Evolutionary conservation across 92 coral and sea anemone genomes (phyloP).

Genomic region (Bergia puertoricense): DNA sequence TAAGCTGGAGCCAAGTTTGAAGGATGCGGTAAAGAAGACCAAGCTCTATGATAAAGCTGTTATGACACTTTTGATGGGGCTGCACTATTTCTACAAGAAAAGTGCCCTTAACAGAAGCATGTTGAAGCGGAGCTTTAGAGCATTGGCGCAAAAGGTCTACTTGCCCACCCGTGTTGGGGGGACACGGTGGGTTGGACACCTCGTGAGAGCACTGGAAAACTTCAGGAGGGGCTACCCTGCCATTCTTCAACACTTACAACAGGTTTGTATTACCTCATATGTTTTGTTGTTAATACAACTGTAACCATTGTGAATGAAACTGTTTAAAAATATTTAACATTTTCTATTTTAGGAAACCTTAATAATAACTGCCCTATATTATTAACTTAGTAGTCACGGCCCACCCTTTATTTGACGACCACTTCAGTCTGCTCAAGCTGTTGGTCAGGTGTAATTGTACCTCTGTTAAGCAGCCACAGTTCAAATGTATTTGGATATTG

Average conservation of each 20-base stretch:
- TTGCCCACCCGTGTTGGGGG: constrained; percentile 58
- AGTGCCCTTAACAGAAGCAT: constrained; percentile 59
- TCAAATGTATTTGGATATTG: background rate
- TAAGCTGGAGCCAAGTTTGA: constrained; percentile 52
- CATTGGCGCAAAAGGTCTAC: constrained; percentile 41
- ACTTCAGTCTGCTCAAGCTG: background rate
- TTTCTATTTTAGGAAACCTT: too few relatives aligned
- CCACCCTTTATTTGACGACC: background rate
- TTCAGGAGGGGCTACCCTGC: constrained; percentile 51
- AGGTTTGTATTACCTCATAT: constrained; percentile 8
- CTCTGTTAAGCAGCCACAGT: background rate
- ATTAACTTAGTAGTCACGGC: too few relatives aligned
- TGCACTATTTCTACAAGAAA: constrained; percentile 48
- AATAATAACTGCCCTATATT: too few relatives aligned
- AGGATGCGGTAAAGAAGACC: constrained; percentile 54
- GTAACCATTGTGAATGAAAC: too few relatives aligned
- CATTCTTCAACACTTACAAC: constrained; percentile 53
- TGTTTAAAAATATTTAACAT: too few relatives aligned
- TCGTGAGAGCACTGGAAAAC: constrained; percentile 52
- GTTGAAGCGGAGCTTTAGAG: constrained; percentile 46
- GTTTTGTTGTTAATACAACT: too few relatives aligned
- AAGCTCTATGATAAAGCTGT: constrained; percentile 47
- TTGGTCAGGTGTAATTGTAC: background rate
- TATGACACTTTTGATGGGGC: constrained; percentile 43
- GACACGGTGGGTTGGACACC: constrained; percentile 60